Evolutionary conservation across 2,888 invertebrate species (phyloP).

Genomic region (Cerastis leucographa): DNA sequence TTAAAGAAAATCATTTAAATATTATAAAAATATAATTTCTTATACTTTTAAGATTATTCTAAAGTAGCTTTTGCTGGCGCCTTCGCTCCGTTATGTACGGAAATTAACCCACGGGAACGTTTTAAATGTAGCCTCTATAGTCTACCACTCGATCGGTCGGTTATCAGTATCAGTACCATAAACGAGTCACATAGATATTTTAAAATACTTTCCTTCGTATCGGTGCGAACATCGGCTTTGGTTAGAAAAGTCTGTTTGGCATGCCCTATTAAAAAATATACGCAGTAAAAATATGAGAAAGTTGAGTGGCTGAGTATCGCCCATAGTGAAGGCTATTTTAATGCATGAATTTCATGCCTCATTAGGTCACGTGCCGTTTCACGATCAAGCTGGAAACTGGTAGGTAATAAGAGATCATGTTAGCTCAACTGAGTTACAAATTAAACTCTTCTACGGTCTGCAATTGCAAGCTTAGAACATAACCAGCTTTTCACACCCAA

Average conservation of each 20-base stretch:
- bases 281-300: neutral
- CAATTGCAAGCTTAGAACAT: neutral
- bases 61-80: too few relatives aligned
- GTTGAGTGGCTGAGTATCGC: too few relatives aligned
- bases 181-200: neutral
- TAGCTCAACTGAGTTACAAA: neutral
- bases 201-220: neutral
- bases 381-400: neutral
- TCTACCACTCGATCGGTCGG: too few relatives aligned
- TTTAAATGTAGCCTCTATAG: too few relatives aligned
- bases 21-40: too few relatives aligned
- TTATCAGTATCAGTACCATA: neutral
- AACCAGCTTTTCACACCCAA: neutral
- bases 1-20: neutral
- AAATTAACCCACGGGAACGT: too few relatives aligned
- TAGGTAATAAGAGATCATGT: neutral
- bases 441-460: too few relatives aligned
- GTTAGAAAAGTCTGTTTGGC: too few relatives aligned
- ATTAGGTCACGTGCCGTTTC: conserved; percentile 6
- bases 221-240: neutral
- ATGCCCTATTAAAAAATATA: neutral
- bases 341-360: neutral
- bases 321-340: conserved; percentile 2
- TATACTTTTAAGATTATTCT: too few relatives aligned
- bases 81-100: too few relatives aligned